Percentiles rank a stretch among this genome's conserved stretches.
phyloP scores from a whole-genome alignment of 2,797 vertebrate genomes.

The Lagorchestes hirsutus region DNA sequence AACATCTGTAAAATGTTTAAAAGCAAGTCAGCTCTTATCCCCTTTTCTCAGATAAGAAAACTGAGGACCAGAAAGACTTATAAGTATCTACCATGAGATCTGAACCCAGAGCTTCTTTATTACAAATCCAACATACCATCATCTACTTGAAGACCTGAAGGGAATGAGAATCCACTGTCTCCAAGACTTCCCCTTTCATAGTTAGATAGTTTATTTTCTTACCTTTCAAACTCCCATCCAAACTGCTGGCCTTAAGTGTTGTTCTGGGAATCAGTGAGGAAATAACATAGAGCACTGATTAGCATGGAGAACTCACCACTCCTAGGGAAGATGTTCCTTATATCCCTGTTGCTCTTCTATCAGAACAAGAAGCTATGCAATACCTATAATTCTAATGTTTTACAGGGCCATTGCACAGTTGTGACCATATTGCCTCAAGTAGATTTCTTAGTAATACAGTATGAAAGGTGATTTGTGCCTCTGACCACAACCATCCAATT shows the following conservation, averaged over 20 bases:
- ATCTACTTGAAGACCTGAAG: background rate
- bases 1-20: background rate
- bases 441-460: conserved; percentile 78
- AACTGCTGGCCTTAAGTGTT: background rate
- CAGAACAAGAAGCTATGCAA: background rate
- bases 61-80: background rate
- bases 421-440: conserved; percentile 60
- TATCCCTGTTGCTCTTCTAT: background rate
- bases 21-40: background rate
- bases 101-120: background rate
- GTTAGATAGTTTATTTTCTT: background rate
- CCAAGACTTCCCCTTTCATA: background rate
- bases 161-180: background rate
- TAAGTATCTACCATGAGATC: background rate
- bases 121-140: background rate
- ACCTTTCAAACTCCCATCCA: background rate
- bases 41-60: background rate
- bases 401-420: background rate
- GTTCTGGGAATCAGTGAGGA: background rate
- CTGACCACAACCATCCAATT: conserved; percentile 34
- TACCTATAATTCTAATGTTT: background rate
- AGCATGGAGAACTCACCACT: background rate
- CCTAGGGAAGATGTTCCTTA: background rate
- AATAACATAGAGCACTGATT: background rate
- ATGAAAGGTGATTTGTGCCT: conserved; percentile 84